phyloP scores from a whole-genome alignment of 1,140 invertebrate species.

The Fragariocoptes setiger region DNA sequence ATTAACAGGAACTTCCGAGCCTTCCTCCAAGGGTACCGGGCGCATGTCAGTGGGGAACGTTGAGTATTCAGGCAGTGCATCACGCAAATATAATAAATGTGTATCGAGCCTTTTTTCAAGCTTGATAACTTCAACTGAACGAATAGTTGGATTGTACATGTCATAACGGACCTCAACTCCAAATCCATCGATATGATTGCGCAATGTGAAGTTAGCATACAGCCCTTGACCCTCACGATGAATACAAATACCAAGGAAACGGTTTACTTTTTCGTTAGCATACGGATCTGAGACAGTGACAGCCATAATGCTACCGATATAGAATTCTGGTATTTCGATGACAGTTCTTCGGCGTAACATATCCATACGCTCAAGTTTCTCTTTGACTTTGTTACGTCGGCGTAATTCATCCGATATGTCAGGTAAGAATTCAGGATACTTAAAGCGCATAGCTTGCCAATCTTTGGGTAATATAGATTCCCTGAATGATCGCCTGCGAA shows the following conservation, averaged over 20 bases:
- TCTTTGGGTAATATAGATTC: conserved; percentile 1
- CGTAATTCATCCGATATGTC: conserved; percentile 32
- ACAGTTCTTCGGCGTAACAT: conserved; percentile 53
- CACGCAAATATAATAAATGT: conserved; percentile 55
- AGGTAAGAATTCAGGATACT: conserved; percentile 81
- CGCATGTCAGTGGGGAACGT: conserved; percentile 79
- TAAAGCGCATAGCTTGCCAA: conserved; percentile 20
- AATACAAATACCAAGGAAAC: conserved; percentile 92
- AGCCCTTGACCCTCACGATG: conserved; percentile 41
- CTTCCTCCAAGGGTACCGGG: conserved; percentile 30
- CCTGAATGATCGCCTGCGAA: not conserved
- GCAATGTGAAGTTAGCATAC: conserved; percentile 42
- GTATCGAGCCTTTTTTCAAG: conserved; percentile 79
- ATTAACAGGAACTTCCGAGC: conserved; percentile 50
- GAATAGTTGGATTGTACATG: conserved; percentile 71
- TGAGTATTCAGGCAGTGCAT: conserved; percentile 68
- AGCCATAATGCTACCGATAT: conserved; percentile 49
- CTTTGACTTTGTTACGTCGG: conserved; percentile 41
- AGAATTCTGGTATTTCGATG: conserved; percentile 39
- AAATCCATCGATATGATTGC: conserved; percentile 58
- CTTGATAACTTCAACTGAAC: conserved; percentile 53
- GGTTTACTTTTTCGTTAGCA: conserved; percentile 43
- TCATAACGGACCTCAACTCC: conserved; percentile 63
- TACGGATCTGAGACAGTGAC: conserved; percentile 64
- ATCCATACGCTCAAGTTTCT: conserved; percentile 62